phyloP scores from a whole-genome alignment of 1,140 invertebrate species.

The Nephila pilipes region DNA sequence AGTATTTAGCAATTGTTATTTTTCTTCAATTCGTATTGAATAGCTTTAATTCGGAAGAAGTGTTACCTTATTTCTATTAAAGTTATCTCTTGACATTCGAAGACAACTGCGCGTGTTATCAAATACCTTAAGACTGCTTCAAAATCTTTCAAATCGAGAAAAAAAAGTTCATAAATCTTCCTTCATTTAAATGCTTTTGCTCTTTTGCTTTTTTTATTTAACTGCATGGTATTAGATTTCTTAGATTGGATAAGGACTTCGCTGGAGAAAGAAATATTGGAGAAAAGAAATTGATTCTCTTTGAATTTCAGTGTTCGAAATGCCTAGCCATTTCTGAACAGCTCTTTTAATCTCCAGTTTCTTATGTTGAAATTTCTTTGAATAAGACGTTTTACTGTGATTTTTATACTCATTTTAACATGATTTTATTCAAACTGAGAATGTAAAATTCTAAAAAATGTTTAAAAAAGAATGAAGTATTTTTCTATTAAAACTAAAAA shows the following conservation, averaged over 20 bases:
- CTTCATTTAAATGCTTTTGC: neutral
- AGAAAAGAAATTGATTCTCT: neutral
- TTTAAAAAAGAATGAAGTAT: neutral
- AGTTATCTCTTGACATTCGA: neutral
- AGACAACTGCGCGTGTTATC: slow-evolving; percentile 13
- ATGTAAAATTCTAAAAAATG: neutral
- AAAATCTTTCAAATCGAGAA: neutral
- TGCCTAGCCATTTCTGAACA: neutral
- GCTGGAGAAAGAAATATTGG: neutral
- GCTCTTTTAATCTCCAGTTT: neutral
- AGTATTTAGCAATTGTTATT: too few relatives aligned
- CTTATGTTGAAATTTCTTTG: neutral
- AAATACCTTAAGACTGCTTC: neutral
- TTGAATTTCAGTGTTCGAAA: neutral
- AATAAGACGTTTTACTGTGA: neutral
- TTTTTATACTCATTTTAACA: neutral
- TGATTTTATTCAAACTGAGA: neutral
- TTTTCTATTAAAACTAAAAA: neutral
- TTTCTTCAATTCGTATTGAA: too few relatives aligned
- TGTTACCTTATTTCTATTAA: neutral
- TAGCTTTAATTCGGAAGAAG: too few relatives aligned
- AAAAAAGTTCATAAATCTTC: neutral
- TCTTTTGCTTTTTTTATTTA: neutral
- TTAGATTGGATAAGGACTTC: slow-evolving; percentile 13
- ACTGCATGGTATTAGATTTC: slow-evolving; percentile 9